Percentiles rank a stretch among this genome's conserved stretches.
These are phyloP conservation scores for Ectemnius lituratus DNA, from an alignment of 2,888 invertebrate genomes.

Conservation along the genomic window DNA sequence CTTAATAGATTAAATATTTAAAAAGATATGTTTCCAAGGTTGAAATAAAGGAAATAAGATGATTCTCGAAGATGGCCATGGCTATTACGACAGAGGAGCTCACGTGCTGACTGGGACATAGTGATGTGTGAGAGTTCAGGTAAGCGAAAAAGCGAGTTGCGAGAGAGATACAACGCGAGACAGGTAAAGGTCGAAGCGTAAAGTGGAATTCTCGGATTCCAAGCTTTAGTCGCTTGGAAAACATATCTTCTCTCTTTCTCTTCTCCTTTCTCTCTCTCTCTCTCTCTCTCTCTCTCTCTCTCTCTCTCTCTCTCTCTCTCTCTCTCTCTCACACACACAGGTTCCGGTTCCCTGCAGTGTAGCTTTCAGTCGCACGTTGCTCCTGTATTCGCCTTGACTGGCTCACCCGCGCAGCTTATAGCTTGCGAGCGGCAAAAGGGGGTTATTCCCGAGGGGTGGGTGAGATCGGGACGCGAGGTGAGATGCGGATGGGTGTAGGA, in stretches of 20 bases:
- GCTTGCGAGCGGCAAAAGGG: constrained; percentile 49
- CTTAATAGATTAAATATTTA: no score
- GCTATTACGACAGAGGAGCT: no score
- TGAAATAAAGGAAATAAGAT: no score
- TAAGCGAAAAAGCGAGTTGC: background rate
- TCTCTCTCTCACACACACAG: no score
- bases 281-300: no score
- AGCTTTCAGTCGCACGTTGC: constrained; percentile 5
- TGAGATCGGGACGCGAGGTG: constrained; percentile 55
- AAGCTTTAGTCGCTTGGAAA: constrained; percentile 43
- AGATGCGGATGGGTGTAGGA: constrained; percentile 47
- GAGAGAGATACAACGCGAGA: constrained; percentile 4
- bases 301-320: no score
- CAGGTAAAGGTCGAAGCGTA: constrained; percentile 9
- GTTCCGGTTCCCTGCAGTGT: no score
- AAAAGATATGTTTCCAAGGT: no score
- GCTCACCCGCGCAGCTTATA: constrained; percentile 41
- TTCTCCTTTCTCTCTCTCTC: no score
- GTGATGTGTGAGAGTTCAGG: no score
- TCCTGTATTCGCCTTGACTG: constrained; percentile 40
- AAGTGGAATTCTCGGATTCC: constrained; percentile 48
- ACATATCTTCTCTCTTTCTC: background rate
- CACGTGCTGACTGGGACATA: no score
- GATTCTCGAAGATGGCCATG: no score
- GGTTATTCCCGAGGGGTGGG: constrained; percentile 68